A percentile compares a stretch with the other conserved stretches of the same genome.
These are phyloP conservation scores for Chloroclysta siterata DNA, from an alignment of 2,888 invertebrate genomes.

Conservation along the genomic window DNA sequence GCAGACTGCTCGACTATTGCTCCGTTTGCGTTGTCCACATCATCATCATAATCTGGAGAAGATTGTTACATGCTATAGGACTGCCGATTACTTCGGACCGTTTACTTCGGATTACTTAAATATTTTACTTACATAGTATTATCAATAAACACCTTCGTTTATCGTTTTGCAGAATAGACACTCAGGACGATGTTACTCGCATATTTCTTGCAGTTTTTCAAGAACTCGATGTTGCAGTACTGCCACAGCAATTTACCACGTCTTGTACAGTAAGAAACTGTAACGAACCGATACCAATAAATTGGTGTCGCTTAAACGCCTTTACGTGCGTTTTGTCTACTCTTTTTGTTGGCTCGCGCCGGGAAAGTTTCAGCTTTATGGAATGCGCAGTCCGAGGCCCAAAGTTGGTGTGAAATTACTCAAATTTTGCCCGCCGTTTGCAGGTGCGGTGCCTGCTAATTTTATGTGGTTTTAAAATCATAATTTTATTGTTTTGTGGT, in stretches of 20 bases:
- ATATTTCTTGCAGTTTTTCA: too few relatives aligned
- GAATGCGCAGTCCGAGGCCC: constrained; percentile 17
- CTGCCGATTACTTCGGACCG: too few relatives aligned
- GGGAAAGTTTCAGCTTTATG: constrained; percentile 23
- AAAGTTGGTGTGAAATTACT: constrained; percentile 32
- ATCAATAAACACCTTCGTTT: too few relatives aligned
- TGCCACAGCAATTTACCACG: constrained; percentile 1
- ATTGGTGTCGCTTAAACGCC: constrained; percentile 63
- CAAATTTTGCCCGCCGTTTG: constrained; percentile 21
- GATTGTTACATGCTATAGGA: too few relatives aligned
- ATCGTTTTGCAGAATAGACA: too few relatives aligned
- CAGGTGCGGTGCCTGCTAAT: constrained; percentile 13
- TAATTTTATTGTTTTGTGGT: constrained; percentile 3
- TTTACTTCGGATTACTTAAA: too few relatives aligned
- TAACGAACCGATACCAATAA: constrained; percentile 66
- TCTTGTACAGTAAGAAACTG: constrained; percentile 35
- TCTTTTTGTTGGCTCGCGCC: constrained; percentile 17
- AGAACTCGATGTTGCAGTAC: not conserved
- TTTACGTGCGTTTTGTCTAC: constrained; percentile 57
- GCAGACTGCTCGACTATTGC: too few relatives aligned
- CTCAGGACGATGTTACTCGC: too few relatives aligned
- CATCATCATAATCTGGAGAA: too few relatives aligned
- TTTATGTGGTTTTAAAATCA: constrained; percentile 8
- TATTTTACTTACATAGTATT: too few relatives aligned
- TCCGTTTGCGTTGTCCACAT: too few relatives aligned